Evolutionary conservation across 2,888 invertebrate species (phyloP), one percentile per base, ranked within the genome.

Genomic region (Nephrocerus scutellatus): DNA sequence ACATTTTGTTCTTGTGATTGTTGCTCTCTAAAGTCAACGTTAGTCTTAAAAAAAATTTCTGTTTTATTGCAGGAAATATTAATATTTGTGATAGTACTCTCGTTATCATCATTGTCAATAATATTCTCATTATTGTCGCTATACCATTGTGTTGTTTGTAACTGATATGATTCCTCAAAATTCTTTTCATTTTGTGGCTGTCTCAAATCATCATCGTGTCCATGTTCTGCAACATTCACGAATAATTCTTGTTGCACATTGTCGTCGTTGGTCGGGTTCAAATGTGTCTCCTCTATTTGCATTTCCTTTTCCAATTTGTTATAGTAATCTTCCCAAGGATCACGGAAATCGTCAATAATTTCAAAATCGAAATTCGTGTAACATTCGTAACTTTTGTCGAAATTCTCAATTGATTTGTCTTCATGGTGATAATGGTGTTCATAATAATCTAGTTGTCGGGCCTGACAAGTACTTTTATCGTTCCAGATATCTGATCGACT

Each of bases 241-340:
- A n/a, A n/a, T n/a, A n/a, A n/a, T n/a, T n/a, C n/a, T n/a, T n/a
- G n/a, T n/a, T n/a, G n/a, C n/a, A 13, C 6, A 28, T 23, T 39
- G 19, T 31, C 20, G 8, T 21, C 20, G 21, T 35, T 18, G 10
- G 34, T n/a, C n/a, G n/a, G n/a, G n/a, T n/a, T n/a, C 21, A 35
- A 36, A 12, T 26, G 26, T n/a, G n/a, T 6, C 6, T 29, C 29
- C 12, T 32, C 19, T 10, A 33, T 37, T 3, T 37, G 18, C 43
- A 24, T 31, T 42, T 49, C 32, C 41, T 64, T 67, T 33, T 70
- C 71, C 53, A 72, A 71, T 45, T 72, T 66, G 51, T 72, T 74
- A 63, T 72, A 72, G 63, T 80, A 82, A 56, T 76, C 72, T 53
- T 82, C 77, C 87, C 87, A 87, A 38, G 85, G 86, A 72, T 87